Evolutionary conservation across 2,797 vertebrate species (phyloP), one percentile per base, ranked within the genome.

Genomic region (Chelonia mydas): DNA sequence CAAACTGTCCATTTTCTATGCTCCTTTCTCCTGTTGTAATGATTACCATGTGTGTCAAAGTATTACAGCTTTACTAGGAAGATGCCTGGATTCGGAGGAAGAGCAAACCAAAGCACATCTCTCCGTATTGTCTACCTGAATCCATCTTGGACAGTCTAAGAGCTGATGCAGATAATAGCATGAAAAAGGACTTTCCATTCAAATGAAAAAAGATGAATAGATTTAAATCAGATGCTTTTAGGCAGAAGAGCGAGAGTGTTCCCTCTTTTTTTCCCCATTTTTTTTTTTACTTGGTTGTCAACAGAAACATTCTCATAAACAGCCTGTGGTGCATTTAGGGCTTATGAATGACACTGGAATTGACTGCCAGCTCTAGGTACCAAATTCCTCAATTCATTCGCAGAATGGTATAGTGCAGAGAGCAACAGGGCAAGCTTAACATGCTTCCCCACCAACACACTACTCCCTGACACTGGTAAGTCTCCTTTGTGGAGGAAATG

Each of bases 261-360:
- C 96, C 95, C 97, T 97, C 90, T 57, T 92, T 97, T 96, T 94
- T 92, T 88, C 96, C 83, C 90, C 94, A 61, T 95, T 95, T 96
- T 95, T 96, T 96, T 96, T 97, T 97, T 87, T 93, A 95, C 89
- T 76, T 53, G 91, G 92, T 53, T 96, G 94, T 93, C 97, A 97
- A 96, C 94, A 97, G 76, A 92, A 97, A 97, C 95, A 97, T 96
- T 95, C 94, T 97, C 90, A 97, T 92, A 82, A 97, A 93, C 84
- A 97, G 94, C 93, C 96, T 27, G n/a, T 95, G 85, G 88, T 96
- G 90, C 90, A 94, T 94, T 90, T 80, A 11, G 19, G 17, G 3
- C n/a, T 72, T 72, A 37, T 41, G 55, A 87, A 31, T 88, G 81
- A 89, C 96, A 95, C 86, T n/a, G 84, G 89, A 92, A 87, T n/a